These are phyloP conservation scores for Rhopalosiphum nymphaeae DNA, from an alignment of 2,888 invertebrate species.

Conservation along the genomic window DNA sequence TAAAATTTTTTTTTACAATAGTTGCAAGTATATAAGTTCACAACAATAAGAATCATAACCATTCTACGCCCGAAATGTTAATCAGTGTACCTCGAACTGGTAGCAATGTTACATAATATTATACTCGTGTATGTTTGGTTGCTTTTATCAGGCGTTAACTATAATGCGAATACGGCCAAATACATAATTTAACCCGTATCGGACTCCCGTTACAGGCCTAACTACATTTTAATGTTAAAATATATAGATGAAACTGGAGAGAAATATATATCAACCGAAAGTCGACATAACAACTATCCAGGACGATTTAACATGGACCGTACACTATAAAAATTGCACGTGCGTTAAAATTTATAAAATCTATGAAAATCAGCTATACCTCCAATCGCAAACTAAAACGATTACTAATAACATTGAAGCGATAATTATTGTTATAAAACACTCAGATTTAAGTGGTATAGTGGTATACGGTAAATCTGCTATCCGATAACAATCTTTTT, in stretches of 20 bases:
- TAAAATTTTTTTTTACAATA: neutral
- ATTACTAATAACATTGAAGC: neutral
- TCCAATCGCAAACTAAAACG: too few relatives aligned
- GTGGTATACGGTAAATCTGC: neutral
- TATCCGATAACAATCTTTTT: neutral
- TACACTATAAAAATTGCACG: neutral
- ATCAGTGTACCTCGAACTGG: neutral
- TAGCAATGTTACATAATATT: neutral
- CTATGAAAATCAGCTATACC: neutral
- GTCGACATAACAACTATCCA: neutral
- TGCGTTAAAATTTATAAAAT: neutral
- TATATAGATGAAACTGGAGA: neutral
- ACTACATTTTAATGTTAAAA: neutral
- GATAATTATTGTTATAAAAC: neutral
- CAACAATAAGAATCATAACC: neutral
- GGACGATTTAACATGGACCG: neutral
- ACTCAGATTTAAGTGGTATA: neutral
- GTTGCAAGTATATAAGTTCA: neutral
- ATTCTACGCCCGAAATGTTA: neutral
- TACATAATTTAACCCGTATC: neutral
- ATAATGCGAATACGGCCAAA: neutral
- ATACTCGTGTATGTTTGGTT: neutral
- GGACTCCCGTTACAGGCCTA: neutral
- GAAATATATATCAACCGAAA: neutral
- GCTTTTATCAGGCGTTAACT: neutral